Percentiles rank a stretch among this genome's conserved stretches.
These are phyloP conservation scores for Aythya baeri DNA, from an alignment of 2,113 vertebrate genomes.

Conservation along the genomic window DNA sequence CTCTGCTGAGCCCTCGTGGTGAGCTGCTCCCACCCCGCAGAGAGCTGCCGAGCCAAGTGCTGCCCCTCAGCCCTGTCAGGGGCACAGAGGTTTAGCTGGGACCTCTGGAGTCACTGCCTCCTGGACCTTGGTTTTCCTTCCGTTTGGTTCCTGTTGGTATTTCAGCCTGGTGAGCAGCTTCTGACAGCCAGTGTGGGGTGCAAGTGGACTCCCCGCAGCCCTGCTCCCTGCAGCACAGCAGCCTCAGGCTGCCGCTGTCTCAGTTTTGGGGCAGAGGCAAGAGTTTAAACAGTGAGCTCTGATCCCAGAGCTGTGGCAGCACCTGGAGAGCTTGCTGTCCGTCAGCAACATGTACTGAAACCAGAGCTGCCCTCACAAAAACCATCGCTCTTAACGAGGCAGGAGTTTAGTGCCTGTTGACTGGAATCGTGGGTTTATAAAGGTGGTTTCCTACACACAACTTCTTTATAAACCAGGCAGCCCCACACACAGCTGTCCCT, in stretches of 20 bases:
- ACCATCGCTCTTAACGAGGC: not conserved
- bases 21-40: not conserved
- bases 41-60: not conserved
- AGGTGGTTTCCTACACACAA: not conserved
- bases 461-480: not conserved
- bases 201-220: accelerated
- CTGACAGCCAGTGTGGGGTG: not conserved
- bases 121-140: not conserved
- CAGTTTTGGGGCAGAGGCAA: not conserved
- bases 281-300: not conserved
- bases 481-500: not conserved
- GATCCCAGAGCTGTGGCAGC: not conserved
- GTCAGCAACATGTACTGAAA: not conserved
- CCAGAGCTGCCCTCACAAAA: not conserved
- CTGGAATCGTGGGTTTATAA: not conserved
- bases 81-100: not conserved
- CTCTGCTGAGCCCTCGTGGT: not conserved
- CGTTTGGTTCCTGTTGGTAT: not conserved
- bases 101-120: not conserved
- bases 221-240: not conserved
- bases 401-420: not conserved
- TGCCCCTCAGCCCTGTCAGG: accelerated
- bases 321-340: not conserved
- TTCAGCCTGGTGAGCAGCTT: not conserved
- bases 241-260: not conserved